These are phyloP conservation scores for Carposina sasakii DNA, from an alignment of 1,140 invertebrate genomes.

Conservation along the genomic window DNA sequence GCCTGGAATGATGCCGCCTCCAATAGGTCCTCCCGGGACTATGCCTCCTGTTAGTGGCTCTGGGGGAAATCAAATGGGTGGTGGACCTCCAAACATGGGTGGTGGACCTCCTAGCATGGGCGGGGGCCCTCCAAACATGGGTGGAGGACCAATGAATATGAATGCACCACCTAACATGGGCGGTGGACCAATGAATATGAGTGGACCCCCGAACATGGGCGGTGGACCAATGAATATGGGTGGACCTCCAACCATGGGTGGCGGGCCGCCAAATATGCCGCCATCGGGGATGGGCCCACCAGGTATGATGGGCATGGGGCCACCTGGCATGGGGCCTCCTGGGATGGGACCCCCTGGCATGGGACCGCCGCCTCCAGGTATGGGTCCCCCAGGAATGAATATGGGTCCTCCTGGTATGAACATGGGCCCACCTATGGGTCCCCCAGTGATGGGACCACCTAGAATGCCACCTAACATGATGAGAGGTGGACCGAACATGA, in stretches of 20 bases:
- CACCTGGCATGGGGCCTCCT: slow-evolving; percentile 12
- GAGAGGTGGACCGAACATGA: slow-evolving; percentile 37
- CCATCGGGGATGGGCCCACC: slow-evolving; percentile 11
- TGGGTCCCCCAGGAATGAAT: slow-evolving; percentile 34
- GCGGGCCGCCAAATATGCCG: too few species aligned
- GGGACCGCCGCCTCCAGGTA: slow-evolving; percentile 32
- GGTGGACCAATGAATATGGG: slow-evolving; percentile 15
- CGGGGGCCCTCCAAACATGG: too few species aligned
- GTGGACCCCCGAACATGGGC: slow-evolving; percentile 12
- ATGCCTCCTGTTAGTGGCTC: slow-evolving; percentile 42
- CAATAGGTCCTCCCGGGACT: slow-evolving; percentile 47
- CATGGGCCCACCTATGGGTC: slow-evolving; percentile 43
- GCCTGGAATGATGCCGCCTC: slow-evolving; percentile 43
- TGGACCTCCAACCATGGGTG: slow-evolving; percentile 6
- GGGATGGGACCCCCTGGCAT: slow-evolving; percentile 22
- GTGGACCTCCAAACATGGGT: slow-evolving; percentile 24
- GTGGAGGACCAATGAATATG: too few species aligned
- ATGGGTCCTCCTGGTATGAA: slow-evolving; percentile 38
- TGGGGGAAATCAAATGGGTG: too few species aligned
- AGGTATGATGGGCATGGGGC: slow-evolving; percentile 1
- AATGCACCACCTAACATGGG: too few species aligned
- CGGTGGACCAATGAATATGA: too few species aligned
- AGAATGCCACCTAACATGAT: slow-evolving; percentile 35
- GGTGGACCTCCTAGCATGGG: slow-evolving; percentile 11
- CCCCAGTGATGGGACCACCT: slow-evolving; percentile 42